phyloP scores from a whole-genome alignment of 2,113 vertebrate genomes.

The Prunella himalayana region DNA sequence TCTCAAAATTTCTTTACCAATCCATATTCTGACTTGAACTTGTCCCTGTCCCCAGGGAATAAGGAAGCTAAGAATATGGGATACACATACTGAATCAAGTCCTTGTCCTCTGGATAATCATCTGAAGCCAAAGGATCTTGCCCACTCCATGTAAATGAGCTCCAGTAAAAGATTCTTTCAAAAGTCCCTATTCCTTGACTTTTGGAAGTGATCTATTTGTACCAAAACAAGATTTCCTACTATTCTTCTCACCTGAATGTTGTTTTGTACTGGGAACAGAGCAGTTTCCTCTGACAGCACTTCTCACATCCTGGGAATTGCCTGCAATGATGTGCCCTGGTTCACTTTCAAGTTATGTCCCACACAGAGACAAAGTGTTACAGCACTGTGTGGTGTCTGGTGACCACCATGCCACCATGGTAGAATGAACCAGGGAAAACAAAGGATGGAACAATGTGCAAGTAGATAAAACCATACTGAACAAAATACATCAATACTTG shows the following conservation, averaged over 20 bases:
- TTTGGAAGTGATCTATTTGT: not conserved
- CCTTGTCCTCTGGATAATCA: not conserved
- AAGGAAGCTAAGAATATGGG: not conserved
- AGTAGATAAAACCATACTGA: not conserved
- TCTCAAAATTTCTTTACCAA: not conserved
- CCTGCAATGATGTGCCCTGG: not conserved
- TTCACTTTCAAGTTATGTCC: not conserved
- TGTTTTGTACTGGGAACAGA: not conserved
- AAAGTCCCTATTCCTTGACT: not conserved
- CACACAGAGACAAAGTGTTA: not conserved
- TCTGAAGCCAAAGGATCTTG: not conserved
- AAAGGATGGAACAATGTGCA: not conserved
- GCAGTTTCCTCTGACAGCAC: not conserved
- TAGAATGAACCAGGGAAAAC: not conserved
- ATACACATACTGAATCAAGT: not conserved
- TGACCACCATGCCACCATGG: not conserved
- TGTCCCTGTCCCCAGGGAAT: not conserved
- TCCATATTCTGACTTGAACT: not conserved
- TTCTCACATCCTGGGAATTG: not conserved
- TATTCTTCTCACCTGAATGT: not conserved
- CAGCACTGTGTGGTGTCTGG: not conserved
- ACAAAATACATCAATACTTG: not conserved
- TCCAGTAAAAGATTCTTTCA: not conserved
- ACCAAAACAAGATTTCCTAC: not conserved
- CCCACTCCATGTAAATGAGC: not conserved